Conservation (phyloP, 1,140 invertebrate genomes). For the Drosophila virilis region DNA sequence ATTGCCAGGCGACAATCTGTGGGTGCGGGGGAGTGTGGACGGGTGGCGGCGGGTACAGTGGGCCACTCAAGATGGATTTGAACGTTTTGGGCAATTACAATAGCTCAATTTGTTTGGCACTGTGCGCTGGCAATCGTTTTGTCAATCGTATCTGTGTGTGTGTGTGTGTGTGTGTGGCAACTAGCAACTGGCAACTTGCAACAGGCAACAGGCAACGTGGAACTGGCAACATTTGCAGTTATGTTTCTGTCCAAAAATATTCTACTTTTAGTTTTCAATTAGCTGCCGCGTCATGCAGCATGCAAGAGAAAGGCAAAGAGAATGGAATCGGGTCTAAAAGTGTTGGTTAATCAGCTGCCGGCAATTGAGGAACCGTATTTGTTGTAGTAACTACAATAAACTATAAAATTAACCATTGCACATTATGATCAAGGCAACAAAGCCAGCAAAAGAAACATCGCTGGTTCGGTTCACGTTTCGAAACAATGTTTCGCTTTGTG, state of each 20-base stretch:
- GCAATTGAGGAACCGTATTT: neutral
- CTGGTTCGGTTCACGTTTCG: too few species aligned
- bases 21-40: neutral
- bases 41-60: neutral
- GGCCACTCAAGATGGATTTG: slow-evolving; percentile 66
- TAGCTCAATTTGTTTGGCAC: slow-evolving; percentile 76
- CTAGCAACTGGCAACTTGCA: slow-evolving; percentile 3
- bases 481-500: too few species aligned
- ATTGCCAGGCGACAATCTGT: neutral
- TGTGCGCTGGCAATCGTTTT: slow-evolving; percentile 62
- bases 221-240: slow-evolving; percentile 19
- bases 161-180: slow-evolving; percentile 9
- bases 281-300: slow-evolving; percentile 37
- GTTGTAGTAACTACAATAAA: too few species aligned
- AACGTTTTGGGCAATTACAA: slow-evolving; percentile 80
- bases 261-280: slow-evolving; percentile 58
- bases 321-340: slow-evolving; percentile 34
- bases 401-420: too few species aligned
- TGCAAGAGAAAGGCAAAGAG: slow-evolving; percentile 67
- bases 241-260: slow-evolving; percentile 39
- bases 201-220: slow-evolving; percentile 5
- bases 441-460: too few species aligned
- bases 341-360: slow-evolving; percentile 6
- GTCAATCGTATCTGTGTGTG: slow-evolving; percentile 46
- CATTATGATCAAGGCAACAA: too few species aligned